Evolutionary conservation across 2,888 invertebrate genomes (phyloP), one percentile per base, ranked within the genome.

Genomic region (Cryptocephalus primarius): DNA sequence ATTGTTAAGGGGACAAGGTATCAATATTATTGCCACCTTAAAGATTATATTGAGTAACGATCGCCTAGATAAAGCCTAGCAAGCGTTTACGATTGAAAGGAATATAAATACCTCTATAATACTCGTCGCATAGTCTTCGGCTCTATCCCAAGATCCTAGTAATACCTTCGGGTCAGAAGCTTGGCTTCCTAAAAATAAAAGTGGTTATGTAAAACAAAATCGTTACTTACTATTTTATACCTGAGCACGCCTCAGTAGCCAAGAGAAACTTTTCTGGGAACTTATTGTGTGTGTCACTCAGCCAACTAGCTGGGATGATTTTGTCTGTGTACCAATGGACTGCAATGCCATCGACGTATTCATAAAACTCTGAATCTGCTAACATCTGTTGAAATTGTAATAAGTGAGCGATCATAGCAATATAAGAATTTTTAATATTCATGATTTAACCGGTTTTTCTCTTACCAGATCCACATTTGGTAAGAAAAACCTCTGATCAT

Each of bases 271-370:
- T 65, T 32, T 62, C 58, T 1, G 65, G 63, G 51, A 58, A 60
- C 13, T 48, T 48, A 6, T 62, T 39, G 32, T 65, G 62, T 10
- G 85, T 75, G 33, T 61, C 52, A n/a, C 77, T 75, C 10, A 91
- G 71, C 32, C 81, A 68, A 8, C 56, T 56, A 0, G 80, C 64
- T 0, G 82, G 75, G 33, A 79, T 63, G 32, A 80, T 63, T 13
- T 66, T 62, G 68, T 91, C 85, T 48, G 74, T 74, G 65, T 94
- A 94, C 83, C 89, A 93, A 67, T 94, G 93, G 4, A 90, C 71
- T 0, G 82, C 86, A 38, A 88, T 74, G 1, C 90, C 92, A 58
- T 83, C 79, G 0, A 89, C 69, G 60, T 80, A 85, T 1, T 78
- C 67, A 1, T 76, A 62, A n/a, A n/a, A n/a, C n/a, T n/a, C n/a